phyloP scores from a whole-genome alignment of 2,113 vertebrate genomes.

The Nothoprocta perdicaria region DNA sequence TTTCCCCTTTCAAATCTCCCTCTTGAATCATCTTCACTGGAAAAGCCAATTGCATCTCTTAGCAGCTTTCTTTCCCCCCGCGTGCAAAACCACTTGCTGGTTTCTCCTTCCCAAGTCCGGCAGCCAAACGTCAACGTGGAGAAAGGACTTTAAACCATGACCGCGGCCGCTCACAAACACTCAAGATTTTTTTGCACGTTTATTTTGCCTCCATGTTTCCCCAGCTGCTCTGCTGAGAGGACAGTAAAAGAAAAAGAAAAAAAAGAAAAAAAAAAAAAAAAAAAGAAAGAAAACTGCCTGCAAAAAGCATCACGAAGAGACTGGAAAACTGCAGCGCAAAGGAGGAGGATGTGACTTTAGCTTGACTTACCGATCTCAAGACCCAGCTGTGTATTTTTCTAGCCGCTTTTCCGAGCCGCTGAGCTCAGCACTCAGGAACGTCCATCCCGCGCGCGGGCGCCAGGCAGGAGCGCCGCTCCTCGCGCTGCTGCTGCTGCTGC shows the following conservation, averaged over 20 bases:
- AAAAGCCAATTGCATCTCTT: slow-evolving; percentile 12
- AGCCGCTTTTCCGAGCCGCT: slow-evolving; percentile 61
- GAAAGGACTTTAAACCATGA: background rate
- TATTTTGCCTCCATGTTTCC: slow-evolving; percentile 49
- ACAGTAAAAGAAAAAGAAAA: background rate
- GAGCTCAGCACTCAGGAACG: slow-evolving; percentile 70
- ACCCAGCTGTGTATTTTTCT: slow-evolving; percentile 55
- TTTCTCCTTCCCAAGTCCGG: background rate
- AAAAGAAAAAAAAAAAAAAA: too few species aligned
- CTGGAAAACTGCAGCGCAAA: background rate
- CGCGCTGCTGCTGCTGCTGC: slow-evolving; percentile 11
- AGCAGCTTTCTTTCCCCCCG: background rate
- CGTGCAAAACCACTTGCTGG: background rate
- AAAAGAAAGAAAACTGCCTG: background rate
- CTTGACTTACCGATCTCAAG: slow-evolving; percentile 63
- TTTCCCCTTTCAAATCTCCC: background rate
- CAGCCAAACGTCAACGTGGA: background rate
- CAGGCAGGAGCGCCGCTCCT: background rate
- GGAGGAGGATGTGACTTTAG: background rate
- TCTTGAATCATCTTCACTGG: background rate
- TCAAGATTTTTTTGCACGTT: background rate
- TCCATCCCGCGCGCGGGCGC: slow-evolving; percentile 22
- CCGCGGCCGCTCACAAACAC: background rate
- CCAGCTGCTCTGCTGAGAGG: slow-evolving; percentile 8
- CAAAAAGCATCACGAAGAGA: background rate